Base-by-base conservation (phyloP, 2,888 invertebrate genomes). In the Cataglyphis livida region DNA sequence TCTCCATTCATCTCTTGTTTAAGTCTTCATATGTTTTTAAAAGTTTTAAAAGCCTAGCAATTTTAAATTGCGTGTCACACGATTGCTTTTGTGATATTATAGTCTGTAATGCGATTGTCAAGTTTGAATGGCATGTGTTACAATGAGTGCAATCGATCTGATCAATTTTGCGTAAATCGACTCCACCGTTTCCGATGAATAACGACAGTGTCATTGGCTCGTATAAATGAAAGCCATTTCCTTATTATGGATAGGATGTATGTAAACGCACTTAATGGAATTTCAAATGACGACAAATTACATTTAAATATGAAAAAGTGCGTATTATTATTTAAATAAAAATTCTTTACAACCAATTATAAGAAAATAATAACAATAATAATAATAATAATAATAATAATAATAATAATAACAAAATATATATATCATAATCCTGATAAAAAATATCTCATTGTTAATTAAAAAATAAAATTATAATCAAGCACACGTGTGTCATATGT, bases 121-220 rank as follows among this genome's bases (percentile, higher is more conserved):
- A 62, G 21, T 64, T 10, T 62, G 18, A 64, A 48, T 64, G 41
- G 21, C 21, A 32, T 44, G 44, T 62, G 18, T 48, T 62, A 82
- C 82, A 70, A 83, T 79, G 79, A 79, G 12, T 32, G 54, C 15
- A 32, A 51, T 44, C 38, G 68, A 83, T 70, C 28, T 70, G 64
- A 83, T 79, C 79, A 70, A 82, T 44, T 79, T 83, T 54, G 70
- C 62, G 64, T 51, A 71, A 83, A 83, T 70, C n/a, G 64, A 75
- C 64, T 54, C 64, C 54, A 41, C 44, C 54, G 70, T 68, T 76
- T 65, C 54, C 41, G 18, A 54, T 75, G 21, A 57, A 32, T 65
- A 41, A 54, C 62, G 44, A 28, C 59, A 54, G 62, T 86, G 18
- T 82, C 12, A 54, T 83, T 68, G 71, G 79, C 68, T n/a, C 48